Conservation (phyloP, 1,140 invertebrate genomes). For the Macrocentrus cingulum region DNA sequence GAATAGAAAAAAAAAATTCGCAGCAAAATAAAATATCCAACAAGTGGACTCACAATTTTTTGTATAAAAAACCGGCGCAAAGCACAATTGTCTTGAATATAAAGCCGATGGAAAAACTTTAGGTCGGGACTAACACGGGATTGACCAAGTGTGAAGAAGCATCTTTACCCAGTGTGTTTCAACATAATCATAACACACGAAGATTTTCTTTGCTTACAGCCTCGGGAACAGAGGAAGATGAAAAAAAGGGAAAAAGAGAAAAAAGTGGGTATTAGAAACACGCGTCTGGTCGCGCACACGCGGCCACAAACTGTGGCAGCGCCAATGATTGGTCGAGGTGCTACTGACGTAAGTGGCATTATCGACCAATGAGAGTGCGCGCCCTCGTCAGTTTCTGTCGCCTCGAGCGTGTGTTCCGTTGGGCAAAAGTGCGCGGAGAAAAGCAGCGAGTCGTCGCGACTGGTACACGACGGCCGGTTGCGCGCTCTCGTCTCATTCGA, state of each 20-base stretch:
- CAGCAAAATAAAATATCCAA: too few relatives aligned
- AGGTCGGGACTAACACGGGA: too few relatives aligned
- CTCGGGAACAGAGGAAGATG: slow-evolving; percentile 8
- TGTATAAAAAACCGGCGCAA: too few relatives aligned
- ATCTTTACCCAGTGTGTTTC: too few relatives aligned
- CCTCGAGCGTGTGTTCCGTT: slow-evolving; percentile 18
- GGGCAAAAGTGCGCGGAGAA: slow-evolving; percentile 21
- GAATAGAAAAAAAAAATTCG: too few relatives aligned
- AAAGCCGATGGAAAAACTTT: too few relatives aligned
- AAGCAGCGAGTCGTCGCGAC: slow-evolving; percentile 40
- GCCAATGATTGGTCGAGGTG: slow-evolving; percentile 29
- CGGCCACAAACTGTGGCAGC: slow-evolving; percentile 18
- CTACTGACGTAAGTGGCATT: slow-evolving; percentile 43
- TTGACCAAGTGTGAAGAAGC: too few relatives aligned
- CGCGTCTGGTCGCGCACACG: slow-evolving; percentile 16
- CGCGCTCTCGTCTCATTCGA: slow-evolving; percentile 16
- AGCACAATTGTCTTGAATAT: too few relatives aligned
- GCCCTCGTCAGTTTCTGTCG: slow-evolving; percentile 22
- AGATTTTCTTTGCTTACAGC: slow-evolving; percentile 3
- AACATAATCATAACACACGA: not conserved
- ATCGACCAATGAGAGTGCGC: slow-evolving; percentile 42
- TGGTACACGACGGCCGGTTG: slow-evolving; percentile 37
- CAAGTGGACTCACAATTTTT: too few relatives aligned
- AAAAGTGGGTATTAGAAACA: not conserved
- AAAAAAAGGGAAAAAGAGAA: slow-evolving; percentile 3